Conservation (phyloP, 2,888 invertebrate species). For the Thymelicus lineola region DNA sequence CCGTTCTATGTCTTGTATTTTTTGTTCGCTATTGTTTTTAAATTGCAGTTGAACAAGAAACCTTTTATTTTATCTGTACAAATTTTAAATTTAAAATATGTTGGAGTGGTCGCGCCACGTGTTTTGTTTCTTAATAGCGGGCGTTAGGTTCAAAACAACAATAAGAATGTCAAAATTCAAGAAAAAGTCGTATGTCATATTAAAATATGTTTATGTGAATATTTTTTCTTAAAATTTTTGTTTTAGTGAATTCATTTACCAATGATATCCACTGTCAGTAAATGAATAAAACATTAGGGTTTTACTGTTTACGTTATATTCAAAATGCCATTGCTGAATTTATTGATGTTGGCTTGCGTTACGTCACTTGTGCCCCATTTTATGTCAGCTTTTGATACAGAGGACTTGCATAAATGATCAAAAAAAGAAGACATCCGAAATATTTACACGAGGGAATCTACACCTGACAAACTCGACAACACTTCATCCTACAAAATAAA, state of each 20-base stretch:
- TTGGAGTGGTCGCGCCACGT: conserved; percentile 25
- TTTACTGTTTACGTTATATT: background rate
- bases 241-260: background rate
- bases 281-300: background rate
- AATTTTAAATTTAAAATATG: conserved; percentile 27
- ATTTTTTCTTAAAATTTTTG: background rate
- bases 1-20: conserved; percentile 29
- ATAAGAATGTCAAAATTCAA: conserved; percentile 6
- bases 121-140: conserved; percentile 35
- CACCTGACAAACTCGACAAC: too few species aligned
- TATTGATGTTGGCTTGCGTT: too few species aligned
- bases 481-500: too few species aligned
- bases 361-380: too few species aligned
- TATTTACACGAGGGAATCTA: too few species aligned
- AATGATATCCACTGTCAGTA: background rate
- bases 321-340: background rate
- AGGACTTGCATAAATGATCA: too few species aligned
- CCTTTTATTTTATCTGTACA: conserved; percentile 20
- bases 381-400: too few species aligned
- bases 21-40: conserved; percentile 30
- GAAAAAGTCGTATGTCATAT: background rate
- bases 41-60: conserved; percentile 32
- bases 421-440: too few species aligned
- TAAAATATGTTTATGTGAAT: background rate
- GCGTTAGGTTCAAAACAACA: conserved; percentile 14